Evolutionary conservation across 2,888 invertebrate species (phyloP).

Genomic region (Cosmia pyralina): DNA sequence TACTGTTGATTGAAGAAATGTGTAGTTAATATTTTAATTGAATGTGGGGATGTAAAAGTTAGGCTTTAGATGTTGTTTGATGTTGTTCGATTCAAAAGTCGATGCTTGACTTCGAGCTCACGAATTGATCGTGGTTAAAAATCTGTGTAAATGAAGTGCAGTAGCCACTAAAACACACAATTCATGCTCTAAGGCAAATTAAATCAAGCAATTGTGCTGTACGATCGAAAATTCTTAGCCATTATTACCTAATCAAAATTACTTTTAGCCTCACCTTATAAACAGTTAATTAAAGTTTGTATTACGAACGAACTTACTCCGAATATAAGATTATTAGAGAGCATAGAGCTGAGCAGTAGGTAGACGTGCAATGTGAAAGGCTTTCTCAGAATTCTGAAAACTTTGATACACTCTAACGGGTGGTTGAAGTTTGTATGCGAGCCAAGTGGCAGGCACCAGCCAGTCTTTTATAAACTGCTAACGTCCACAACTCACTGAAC

Average conservation of each 20-base stretch:
- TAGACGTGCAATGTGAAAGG: background rate
- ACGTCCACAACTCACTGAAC: too few species aligned
- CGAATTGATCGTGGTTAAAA: background rate
- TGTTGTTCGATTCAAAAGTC: background rate
- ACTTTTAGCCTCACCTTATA: background rate
- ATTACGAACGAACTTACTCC: too few species aligned
- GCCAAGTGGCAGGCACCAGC: too few species aligned
- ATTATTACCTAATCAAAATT: background rate
- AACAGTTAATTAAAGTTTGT: background rate
- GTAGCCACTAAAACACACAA: background rate
- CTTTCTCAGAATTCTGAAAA: background rate
- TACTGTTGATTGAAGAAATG: slow-evolving; percentile 56
- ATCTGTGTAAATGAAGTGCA: background rate
- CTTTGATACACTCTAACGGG: background rate
- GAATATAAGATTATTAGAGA: background rate
- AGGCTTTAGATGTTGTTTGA: background rate
- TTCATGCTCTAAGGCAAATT: too few species aligned
- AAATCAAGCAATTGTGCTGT: too few species aligned
- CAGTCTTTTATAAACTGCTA: background rate
- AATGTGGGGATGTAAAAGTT: slow-evolving; percentile 26
- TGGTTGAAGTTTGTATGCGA: background rate
- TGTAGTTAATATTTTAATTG: slow-evolving; percentile 55
- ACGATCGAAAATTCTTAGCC: background rate
- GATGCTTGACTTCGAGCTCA: background rate
- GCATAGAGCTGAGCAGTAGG: background rate